A percentile compares a stretch with the other conserved stretches of the same genome.
Evolutionary conservation across 2,797 vertebrate species (phyloP).

Genomic region (Labeo calbasu): DNA sequence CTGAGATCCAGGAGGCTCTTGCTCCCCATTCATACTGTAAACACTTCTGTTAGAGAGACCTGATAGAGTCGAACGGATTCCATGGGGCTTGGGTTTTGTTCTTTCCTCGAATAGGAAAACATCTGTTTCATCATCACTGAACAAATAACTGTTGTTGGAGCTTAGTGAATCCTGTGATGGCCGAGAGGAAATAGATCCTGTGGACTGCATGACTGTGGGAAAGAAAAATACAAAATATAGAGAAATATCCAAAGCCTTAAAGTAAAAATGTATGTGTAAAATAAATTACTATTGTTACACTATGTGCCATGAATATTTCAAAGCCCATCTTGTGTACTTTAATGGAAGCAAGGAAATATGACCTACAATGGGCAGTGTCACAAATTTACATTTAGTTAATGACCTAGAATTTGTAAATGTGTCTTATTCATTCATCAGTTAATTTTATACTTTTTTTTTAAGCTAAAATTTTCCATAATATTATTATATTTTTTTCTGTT

Average conservation of each 20-base stretch:
- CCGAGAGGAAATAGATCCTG: constrained; percentile 77
- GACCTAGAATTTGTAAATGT: constrained; percentile 28
- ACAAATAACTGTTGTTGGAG: constrained; percentile 76
- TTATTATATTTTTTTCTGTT: too few species aligned
- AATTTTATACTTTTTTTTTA: background rate
- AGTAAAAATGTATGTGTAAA: background rate
- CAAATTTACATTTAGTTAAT: background rate
- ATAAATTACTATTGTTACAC: background rate
- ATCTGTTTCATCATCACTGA: constrained; percentile 77
- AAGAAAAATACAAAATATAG: background rate
- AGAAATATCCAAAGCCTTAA: background rate
- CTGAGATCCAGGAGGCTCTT: constrained; percentile 70
- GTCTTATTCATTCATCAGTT: background rate
- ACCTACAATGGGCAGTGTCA: background rate
- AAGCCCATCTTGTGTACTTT: background rate
- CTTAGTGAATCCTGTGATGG: constrained; percentile 78
- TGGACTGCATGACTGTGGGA: constrained; percentile 77
- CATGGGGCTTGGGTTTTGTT: background rate
- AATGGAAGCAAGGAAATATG: background rate
- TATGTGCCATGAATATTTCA: background rate
- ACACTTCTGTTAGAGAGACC: constrained; percentile 28
- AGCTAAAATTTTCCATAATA: background rate
- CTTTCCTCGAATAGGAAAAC: constrained; percentile 77
- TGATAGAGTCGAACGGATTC: constrained; percentile 13
- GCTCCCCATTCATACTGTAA: constrained; percentile 24